Base-by-base conservation (phyloP, 1,140 invertebrate species). In the Drosophila athabasca region DNA sequence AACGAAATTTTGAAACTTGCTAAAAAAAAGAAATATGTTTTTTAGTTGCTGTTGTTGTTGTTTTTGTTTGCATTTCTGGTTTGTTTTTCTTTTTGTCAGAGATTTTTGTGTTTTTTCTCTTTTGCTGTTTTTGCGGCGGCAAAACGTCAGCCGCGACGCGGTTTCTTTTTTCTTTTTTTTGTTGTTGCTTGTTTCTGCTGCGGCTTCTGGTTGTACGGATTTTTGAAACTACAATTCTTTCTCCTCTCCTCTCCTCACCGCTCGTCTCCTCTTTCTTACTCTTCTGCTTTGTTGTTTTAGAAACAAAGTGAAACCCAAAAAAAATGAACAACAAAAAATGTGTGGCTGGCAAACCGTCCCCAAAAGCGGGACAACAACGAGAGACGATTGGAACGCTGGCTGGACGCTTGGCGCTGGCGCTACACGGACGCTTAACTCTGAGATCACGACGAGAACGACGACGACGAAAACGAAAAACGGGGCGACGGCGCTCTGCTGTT, bases 51-150 rank as follows among this genome's bases (percentile, higher is more conserved):
- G 22, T 19, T 19, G 17, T 39, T 51, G 5, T 49, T 72, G 17
- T 55, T 26, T 17, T 53, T 58, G 35, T 43, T 6, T 26, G 5
- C 1, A 13, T 55, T 22, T 22, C 31, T 57, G 17, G 15, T 8
- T 39, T 13, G 6, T 8, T 17, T 15, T 29, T 22, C 17, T 48
- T 29, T 48, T 26, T 45, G 29, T 15, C 22, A 43, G n/a, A 6
- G n/a, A 44, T 45, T 44, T 26, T n/a, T 39, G 5, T 2, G 7
- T 44, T 22, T 49, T 29, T n/a, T 50, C 55, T 13, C 45, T 29
- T 13, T 62, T 80, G 77, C 54, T 64, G 83, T 76, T 88, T 88
- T 89, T 68, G 83, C 83, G 83, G 79, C 82, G 82, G 82, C 82
- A 85, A 88, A 85, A 74, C 82, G 70, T 62, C 49, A 46, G 46